Evolutionary conservation across 2,113 vertebrate species (phyloP).

Genomic region (Callipepla squamata): DNA sequence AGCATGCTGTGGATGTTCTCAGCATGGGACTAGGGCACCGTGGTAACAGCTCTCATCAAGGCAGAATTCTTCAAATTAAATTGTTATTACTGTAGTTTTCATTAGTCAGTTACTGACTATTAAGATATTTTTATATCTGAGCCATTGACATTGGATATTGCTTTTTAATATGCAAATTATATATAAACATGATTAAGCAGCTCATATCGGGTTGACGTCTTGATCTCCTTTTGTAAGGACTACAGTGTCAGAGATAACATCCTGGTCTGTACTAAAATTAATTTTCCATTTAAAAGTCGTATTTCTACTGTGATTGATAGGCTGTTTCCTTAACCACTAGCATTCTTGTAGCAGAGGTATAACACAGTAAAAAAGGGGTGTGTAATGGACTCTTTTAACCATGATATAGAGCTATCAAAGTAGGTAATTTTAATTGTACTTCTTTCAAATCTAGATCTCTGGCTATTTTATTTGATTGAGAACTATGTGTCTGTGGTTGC

Average conservation of each 20-base stretch:
- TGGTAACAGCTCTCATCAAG: slow-evolving; percentile 83
- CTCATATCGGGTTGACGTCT: slow-evolving; percentile 39
- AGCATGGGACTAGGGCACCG: slow-evolving; percentile 78
- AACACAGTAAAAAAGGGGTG: slow-evolving; percentile 8
- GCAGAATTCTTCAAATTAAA: slow-evolving; percentile 86
- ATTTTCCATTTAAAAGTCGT: slow-evolving; percentile 56
- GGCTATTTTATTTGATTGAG: background rate
- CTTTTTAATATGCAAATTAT: slow-evolving; percentile 80
- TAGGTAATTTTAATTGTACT: background rate
- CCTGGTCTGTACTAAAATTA: background rate
- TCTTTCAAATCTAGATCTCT: background rate
- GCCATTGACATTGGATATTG: slow-evolving; percentile 76
- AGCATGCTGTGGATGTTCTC: slow-evolving; percentile 83
- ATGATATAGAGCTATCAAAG: background rate
- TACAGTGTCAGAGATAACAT: background rate
- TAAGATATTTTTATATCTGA: slow-evolving; percentile 82
- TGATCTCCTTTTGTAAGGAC: slow-evolving; percentile 21
- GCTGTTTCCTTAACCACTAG: slow-evolving; percentile 40
- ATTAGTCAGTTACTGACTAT: slow-evolving; percentile 84
- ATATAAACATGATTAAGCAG: slow-evolving; percentile 77
- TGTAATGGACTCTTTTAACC: background rate
- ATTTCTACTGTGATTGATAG: slow-evolving; percentile 50
- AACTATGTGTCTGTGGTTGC: background rate
- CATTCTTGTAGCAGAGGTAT: slow-evolving; percentile 39
- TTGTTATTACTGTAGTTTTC: slow-evolving; percentile 82